phyloP scores from a whole-genome alignment of 2,797 vertebrate genomes.

The Poecilia gillii region DNA sequence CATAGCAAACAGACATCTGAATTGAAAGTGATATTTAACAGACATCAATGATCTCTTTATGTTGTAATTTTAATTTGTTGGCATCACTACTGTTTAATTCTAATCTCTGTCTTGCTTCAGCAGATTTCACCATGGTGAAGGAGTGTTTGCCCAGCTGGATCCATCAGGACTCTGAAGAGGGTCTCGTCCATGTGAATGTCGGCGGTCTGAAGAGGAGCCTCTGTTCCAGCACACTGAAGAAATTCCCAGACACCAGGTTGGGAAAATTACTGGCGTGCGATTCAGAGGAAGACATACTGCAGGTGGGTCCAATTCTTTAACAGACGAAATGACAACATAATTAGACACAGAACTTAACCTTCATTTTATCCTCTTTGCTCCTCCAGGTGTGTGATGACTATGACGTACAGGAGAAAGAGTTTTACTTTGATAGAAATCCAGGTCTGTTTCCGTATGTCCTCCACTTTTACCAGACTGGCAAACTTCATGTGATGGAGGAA shows the following conservation, averaged over 20 bases:
- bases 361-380: background rate
- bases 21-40: background rate
- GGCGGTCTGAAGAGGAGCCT: slow-evolving; percentile 91
- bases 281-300: slow-evolving; percentile 92
- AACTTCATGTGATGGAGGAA: slow-evolving; percentile 96
- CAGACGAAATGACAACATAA: too few species aligned
- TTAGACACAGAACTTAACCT: background rate
- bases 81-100: background rate
- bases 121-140: slow-evolving; percentile 83
- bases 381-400: slow-evolving; percentile 95
- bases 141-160: slow-evolving; percentile 72
- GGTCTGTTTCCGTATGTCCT: slow-evolving; percentile 93
- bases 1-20: background rate
- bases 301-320: slow-evolving; percentile 66
- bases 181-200: slow-evolving; percentile 91
- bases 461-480: slow-evolving; percentile 96
- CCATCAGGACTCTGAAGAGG: slow-evolving; percentile 62
- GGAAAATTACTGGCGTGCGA: slow-evolving; percentile 90
- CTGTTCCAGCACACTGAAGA: slow-evolving; percentile 88
- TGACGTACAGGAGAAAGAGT: slow-evolving; percentile 90
- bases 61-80: background rate
- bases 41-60: background rate
- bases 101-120: background rate
- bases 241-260: slow-evolving; percentile 94
- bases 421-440: slow-evolving; percentile 96